Conservation (phyloP, 2,797 vertebrate genomes). For the Ciconia nigra region DNA sequence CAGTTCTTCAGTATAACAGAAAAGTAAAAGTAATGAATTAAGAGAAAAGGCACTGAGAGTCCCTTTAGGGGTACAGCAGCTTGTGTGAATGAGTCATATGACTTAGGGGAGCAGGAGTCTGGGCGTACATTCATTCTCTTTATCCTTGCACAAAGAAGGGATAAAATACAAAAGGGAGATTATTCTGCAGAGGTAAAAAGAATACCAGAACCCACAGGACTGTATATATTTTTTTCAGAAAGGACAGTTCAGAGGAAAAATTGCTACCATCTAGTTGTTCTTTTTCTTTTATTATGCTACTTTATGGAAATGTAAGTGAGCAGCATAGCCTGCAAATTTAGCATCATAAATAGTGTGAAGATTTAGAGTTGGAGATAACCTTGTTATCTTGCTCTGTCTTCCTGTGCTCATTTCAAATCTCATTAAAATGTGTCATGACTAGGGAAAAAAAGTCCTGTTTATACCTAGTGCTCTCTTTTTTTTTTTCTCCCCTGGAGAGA, state of each 20-base stretch:
- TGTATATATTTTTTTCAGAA: neutral
- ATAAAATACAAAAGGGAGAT: slow-evolving; percentile 3
- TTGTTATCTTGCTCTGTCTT: slow-evolving; percentile 40
- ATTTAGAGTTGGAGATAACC: slow-evolving; percentile 27
- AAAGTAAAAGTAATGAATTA: slow-evolving; percentile 38
- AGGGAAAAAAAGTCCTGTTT: neutral
- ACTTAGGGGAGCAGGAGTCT: neutral
- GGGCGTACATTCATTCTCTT: neutral
- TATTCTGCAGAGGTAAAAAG: neutral
- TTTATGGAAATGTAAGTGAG: slow-evolving; percentile 46
- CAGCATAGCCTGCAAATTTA: slow-evolving; percentile 28
- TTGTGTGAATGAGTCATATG: slow-evolving; percentile 26
- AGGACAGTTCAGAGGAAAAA: slow-evolving; percentile 9
- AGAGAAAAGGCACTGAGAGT: neutral
- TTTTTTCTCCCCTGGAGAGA: neutral
- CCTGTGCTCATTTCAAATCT: slow-evolving; percentile 28
- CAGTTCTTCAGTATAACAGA: neutral
- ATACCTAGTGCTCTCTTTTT: neutral
- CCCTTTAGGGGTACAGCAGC: slow-evolving; percentile 22
- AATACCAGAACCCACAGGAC: neutral
- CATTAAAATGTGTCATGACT: slow-evolving; percentile 35
- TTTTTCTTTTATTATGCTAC: slow-evolving; percentile 19
- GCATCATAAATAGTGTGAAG: slow-evolving; percentile 34
- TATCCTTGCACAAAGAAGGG: neutral
- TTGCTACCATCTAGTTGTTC: neutral